Base-by-base conservation (phyloP, 2,113 vertebrate genomes). In the Reinhardtius hippoglossoides region DNA sequence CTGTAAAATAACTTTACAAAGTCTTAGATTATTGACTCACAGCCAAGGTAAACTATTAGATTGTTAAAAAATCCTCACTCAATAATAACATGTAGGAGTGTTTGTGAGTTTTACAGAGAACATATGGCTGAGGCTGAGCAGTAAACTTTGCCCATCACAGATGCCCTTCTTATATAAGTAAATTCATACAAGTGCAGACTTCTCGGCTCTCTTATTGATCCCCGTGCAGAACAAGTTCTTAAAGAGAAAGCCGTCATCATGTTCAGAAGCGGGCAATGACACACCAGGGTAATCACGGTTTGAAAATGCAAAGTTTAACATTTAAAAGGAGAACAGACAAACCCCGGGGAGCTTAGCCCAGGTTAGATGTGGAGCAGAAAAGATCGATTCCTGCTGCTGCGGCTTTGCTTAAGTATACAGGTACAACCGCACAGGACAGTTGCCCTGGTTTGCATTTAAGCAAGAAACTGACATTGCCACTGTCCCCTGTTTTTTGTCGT, bases 241-340 rank as follows among this genome's bases (percentile, higher is more conserved):
- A 31, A 71, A 60, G 60, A 79, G 71, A 83, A 78, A 68, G 40
- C 50, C 1, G n/a, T 88, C 83, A 69, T 58, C 4, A 5, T 16
- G 31, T 70, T 80, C 78, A 78, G 59, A 84, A 44, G 60, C 63
- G 3, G 59, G 55, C 77, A 85, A 68, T 72, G 74, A 58, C 59
- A 80, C 88, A 87, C 84, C 66, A 31, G 83, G 89, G 81, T 89
- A 80, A 88, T 91, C 52, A 55, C 37, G 42, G 71, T 84, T 64
- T 82, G 61, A 81, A 89, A 90, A 91, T 88, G 83, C 88, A 89
- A 89, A 88, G 74, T 91, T 87, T 89, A 92, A 92, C 88, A 90
- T 92, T 93, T 90, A 81, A 88, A 31, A 54, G 90, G 75, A 89
- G 87, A 90, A 76, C 82, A 73, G 69, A 62, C n/a, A 42, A 85